Evolutionary conservation across 2,113 vertebrate species (phyloP), one percentile per base, ranked within the genome.

Genomic region (Raja brachyura): DNA sequence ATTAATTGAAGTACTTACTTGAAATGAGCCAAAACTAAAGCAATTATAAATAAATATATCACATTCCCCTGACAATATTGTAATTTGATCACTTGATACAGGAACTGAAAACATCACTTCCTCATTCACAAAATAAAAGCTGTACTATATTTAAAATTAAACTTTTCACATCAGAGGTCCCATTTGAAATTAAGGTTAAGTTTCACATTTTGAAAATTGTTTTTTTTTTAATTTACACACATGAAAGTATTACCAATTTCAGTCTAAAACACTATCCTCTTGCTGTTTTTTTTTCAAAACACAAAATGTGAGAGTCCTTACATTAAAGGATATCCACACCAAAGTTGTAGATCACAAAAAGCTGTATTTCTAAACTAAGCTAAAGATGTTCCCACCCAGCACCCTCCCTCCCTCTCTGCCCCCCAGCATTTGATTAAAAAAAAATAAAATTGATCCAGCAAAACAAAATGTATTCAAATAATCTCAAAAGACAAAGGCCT

Each of bases 21-120:
- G n/a, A 33, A 77, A 33, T 33, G n/a, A 77, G 25, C n/a, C 28
- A n/a, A 63, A 86, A 86, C 59, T 86, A 63, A 66, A 88, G n/a
- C 61, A 86, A 4, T 86, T 88, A 31, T 83, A 56, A 28, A 39
- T 63, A 63, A 88, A 14, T 88, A 31, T 88, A 88, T 28, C 63
- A 13, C 5, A 88, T 16, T 63, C 59, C 28, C n/a, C 28, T 61
- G 54, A 61, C 28, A 73, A 68, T 70, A 70, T 33, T 3, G 56
- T 25, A 48, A 70, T 33, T 66, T 70, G 63, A 14, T 70, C 88
- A 92, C 10, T 18, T 70, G 31, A 33, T 73, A 61, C 9, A 92
- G 31, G 66, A 92, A 92, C 66, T 6, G 20, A 92, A 92, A 83
- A 39, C 39, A 54, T 54, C 20, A 83, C 79, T 83, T 83, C 79